Evolutionary conservation across 2,113 vertebrate genomes (phyloP).

Genomic region (Elachura formosa): DNA sequence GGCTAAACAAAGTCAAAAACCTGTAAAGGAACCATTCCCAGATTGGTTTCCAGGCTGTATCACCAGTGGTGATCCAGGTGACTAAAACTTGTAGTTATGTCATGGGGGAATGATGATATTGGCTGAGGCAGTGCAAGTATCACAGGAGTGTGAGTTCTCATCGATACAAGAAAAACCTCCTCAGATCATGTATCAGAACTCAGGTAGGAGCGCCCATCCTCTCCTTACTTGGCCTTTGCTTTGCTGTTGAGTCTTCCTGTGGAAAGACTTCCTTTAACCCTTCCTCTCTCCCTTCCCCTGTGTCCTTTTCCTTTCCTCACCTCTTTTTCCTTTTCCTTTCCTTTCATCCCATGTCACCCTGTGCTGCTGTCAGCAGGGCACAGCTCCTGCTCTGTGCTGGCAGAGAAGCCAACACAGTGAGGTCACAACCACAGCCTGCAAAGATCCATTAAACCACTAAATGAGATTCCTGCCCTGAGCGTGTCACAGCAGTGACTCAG

Average conservation of each 20-base stretch:
- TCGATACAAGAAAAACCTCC: neutral
- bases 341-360: neutral
- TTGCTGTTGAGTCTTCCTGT: neutral
- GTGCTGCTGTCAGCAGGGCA: neutral
- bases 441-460: neutral
- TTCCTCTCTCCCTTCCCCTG: neutral
- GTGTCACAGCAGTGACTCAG: neutral
- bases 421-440: neutral
- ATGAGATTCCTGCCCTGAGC: neutral
- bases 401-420: neutral
- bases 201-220: neutral
- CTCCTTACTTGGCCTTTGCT: neutral
- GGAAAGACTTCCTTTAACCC: neutral
- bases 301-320: neutral
- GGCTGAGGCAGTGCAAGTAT: neutral
- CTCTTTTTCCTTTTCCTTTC: neutral
- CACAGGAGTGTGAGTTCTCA: neutral
- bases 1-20: neutral
- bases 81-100: rapidly evolving
- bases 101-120: neutral
- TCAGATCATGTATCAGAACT: neutral
- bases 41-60: neutral
- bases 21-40: neutral
- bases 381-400: neutral
- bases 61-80: neutral